phyloP scores from a whole-genome alignment of 2,797 vertebrate genomes.

The Odontamblyopus rebecca region DNA sequence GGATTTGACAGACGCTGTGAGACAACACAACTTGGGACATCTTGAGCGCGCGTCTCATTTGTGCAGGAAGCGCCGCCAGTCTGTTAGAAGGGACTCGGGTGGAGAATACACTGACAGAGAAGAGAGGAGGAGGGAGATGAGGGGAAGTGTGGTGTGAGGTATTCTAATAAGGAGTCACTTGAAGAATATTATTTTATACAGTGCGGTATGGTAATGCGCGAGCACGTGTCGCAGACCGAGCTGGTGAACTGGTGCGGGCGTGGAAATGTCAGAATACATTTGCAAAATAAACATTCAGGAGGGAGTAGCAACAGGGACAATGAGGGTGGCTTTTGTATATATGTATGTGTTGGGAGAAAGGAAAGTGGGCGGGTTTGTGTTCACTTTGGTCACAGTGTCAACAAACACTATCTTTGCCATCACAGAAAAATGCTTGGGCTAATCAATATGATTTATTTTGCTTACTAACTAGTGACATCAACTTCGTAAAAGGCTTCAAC shows the following conservation, averaged over 20 bases:
- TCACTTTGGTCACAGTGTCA: conserved; percentile 46
- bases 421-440: conserved; percentile 7
- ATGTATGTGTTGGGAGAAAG: conserved; percentile 36
- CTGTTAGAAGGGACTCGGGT: conserved; percentile 32
- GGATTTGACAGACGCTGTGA: conserved; percentile 73
- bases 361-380: conserved; percentile 45
- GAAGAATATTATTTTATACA: conserved; percentile 80
- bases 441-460: background rate
- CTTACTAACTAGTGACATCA: no score
- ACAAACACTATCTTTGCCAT: conserved; percentile 51
- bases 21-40: conserved; percentile 63
- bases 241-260: conserved; percentile 76
- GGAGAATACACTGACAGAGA: conserved; percentile 49
- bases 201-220: conserved; percentile 79
- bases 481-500: no score
- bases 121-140: conserved; percentile 42
- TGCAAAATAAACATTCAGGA: conserved; percentile 82
- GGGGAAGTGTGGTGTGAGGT: conserved; percentile 55
- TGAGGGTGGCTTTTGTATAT: conserved; percentile 61
- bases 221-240: conserved; percentile 71
- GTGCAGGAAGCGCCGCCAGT: conserved; percentile 51
- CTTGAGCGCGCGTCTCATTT: conserved; percentile 58
- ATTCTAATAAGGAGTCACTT: conserved; percentile 76
- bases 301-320: conserved; percentile 70
- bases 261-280: conserved; percentile 86